Evolutionary conservation across 2,113 vertebrate species (phyloP), one percentile per base, ranked within the genome.

Genomic region (Trematomus loennbergii): DNA sequence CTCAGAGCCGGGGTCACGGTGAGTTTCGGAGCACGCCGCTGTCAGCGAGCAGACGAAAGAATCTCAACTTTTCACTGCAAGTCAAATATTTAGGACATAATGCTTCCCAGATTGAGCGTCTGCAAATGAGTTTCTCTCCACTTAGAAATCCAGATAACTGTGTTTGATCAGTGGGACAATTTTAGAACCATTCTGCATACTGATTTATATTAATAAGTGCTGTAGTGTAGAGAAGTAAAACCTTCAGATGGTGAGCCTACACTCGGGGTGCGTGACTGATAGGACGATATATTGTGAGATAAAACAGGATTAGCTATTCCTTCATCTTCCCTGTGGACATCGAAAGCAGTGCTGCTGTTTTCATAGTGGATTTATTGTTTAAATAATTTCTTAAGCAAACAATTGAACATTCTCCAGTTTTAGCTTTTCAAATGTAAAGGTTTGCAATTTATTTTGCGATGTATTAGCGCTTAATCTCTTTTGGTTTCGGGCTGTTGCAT

Each of bases 51-150:
- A 63, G 75, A 43, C 20, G 8, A 81, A 76, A 63, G 70, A 60
- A n/a, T 82, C 87, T 22, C 66, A 43, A 36, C 78, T 78, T 78
- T 45, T 87, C 58, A 62, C 55, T 72, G 11, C 45, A 22, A 48
- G 40, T 81, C 73, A 69, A 10, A 89, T 71, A 66, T 78, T 78
- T 49, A 55, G 29, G 52, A 67, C 67, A 3, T 88, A 74, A 91
- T 82, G 88, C 72, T 83, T 87, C 71, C 84, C 86, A 91, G 88
- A 88, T 58, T 82, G 69, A 12, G 50, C 0, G 66, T 40, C 82
- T 73, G 75, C 48, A 77, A 57, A 87, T 58, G 50, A 71, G 58
- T 61, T 82, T 81, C n/a, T 52, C 55, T 76, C 1, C 0, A 67
- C 64, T 68, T 15, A 45, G 20, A 79, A 81, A 84, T 82, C 52